Conservation (phyloP, 2,797 vertebrate genomes). For the Oophaga sylvatica region DNA sequence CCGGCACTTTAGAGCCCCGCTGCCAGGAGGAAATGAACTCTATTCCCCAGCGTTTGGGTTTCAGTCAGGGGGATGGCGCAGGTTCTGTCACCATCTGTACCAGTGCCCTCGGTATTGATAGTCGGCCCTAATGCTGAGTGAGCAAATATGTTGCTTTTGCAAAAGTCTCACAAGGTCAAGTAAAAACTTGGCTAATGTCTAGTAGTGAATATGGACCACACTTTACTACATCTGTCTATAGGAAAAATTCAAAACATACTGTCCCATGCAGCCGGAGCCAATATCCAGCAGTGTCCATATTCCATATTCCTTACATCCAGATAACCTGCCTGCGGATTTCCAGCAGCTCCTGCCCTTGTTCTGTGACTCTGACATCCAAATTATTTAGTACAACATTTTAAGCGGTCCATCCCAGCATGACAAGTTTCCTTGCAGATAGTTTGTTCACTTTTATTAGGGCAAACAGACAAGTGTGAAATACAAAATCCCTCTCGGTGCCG, state of each 20-base stretch:
- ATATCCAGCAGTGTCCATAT: not conserved
- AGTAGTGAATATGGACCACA: no score
- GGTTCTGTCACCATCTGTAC: no score
- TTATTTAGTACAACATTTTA: conserved; percentile 8
- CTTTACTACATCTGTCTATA: not conserved
- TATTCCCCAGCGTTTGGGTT: no score
- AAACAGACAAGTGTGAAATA: conserved; percentile 18
- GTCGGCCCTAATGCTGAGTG: no score
- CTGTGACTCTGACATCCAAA: not conserved
- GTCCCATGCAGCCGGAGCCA: not conserved
- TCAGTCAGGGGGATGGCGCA: no score
- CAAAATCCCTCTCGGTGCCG: not conserved
- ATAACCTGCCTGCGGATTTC: not conserved
- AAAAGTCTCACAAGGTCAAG: not conserved
- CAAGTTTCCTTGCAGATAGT: conserved; percentile 19
- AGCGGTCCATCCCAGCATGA: conserved; percentile 4
- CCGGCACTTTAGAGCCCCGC: no score
- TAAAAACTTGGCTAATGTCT: not conserved
- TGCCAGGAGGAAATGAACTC: no score
- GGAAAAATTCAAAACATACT: not conserved
- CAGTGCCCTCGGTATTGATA: no score
- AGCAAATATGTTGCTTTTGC: not conserved
- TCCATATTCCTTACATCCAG: not conserved
- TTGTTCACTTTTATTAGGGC: conserved; percentile 32
- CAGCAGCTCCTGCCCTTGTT: not conserved